Conservation (phyloP, 2,797 vertebrate genomes). For the Enoplosus armatus region DNA sequence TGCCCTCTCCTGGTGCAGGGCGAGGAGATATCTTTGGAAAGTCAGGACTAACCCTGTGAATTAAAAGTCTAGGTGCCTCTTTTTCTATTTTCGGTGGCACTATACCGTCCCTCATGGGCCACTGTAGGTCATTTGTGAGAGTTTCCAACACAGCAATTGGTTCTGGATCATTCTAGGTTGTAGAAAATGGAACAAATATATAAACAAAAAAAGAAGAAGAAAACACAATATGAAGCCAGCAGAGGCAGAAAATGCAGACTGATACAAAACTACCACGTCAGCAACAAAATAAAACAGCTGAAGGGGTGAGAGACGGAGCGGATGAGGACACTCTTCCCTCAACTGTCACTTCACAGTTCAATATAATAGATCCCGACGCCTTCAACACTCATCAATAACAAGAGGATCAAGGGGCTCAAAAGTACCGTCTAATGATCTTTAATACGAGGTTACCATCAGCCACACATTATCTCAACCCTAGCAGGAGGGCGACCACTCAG, state of each 20-base stretch:
- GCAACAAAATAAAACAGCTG: neutral
- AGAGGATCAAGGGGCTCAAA: neutral
- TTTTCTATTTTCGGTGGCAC: neutral
- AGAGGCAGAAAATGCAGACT: neutral
- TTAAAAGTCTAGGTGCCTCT: neutral
- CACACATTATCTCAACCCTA: neutral
- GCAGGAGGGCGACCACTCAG: conserved; percentile 27
- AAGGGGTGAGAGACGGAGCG: neutral
- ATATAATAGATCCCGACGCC: neutral
- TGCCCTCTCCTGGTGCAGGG: neutral
- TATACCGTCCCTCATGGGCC: neutral
- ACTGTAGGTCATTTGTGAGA: neutral
- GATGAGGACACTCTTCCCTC: neutral
- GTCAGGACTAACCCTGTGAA: neutral
- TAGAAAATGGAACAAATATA: conserved; percentile 8
- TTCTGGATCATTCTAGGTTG: conserved; percentile 7
- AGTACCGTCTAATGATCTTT: neutral
- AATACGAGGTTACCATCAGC: neutral
- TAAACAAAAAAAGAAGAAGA: neutral
- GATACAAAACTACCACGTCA: conserved; percentile 8
- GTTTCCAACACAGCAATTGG: neutral
- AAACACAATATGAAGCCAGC: neutral
- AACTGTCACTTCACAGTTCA: neutral
- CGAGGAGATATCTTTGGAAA: neutral
- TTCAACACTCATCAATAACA: neutral